Conservation (phyloP, 2,797 vertebrate species). For the Hippoglossus hippoglossus region DNA sequence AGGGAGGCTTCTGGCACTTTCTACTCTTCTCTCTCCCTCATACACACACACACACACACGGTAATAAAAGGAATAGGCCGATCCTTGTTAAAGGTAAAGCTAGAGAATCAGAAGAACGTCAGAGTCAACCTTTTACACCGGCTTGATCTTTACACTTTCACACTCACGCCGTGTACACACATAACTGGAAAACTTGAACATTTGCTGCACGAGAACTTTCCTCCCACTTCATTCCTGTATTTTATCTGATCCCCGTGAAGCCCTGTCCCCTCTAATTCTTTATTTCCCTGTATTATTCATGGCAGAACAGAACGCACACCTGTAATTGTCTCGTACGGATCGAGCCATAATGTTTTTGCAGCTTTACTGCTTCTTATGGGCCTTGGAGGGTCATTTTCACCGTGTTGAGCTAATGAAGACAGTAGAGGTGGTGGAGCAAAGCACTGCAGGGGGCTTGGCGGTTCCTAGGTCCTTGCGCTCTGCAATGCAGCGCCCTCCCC, state of each 20-base stretch:
- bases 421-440: conserved; percentile 44
- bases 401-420: conserved; percentile 54
- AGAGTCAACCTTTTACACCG: not conserved
- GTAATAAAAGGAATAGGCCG: not conserved
- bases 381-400: conserved; percentile 61
- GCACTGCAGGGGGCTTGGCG: conserved; percentile 47
- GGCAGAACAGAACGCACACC: conserved; percentile 35
- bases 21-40: conserved; percentile 14
- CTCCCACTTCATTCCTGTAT: conserved; percentile 14
- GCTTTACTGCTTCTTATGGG: conserved; percentile 58
- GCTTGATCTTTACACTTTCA: no score
- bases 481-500: conserved; percentile 66
- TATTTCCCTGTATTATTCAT: conserved; percentile 35
- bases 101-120: no score
- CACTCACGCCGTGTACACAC: no score
- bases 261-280: not conserved
- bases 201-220: not conserved
- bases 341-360: conserved; percentile 60
- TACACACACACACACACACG: conserved; percentile 12
- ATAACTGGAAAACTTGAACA: no score
- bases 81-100: no score
- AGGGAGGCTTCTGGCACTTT: conserved; percentile 60
- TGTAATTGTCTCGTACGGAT: conserved; percentile 60
- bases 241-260: conserved; percentile 14
- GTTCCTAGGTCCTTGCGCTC: conserved; percentile 44